phyloP scores from a whole-genome alignment of 2,888 invertebrate genomes.

The Xanthia togata region DNA sequence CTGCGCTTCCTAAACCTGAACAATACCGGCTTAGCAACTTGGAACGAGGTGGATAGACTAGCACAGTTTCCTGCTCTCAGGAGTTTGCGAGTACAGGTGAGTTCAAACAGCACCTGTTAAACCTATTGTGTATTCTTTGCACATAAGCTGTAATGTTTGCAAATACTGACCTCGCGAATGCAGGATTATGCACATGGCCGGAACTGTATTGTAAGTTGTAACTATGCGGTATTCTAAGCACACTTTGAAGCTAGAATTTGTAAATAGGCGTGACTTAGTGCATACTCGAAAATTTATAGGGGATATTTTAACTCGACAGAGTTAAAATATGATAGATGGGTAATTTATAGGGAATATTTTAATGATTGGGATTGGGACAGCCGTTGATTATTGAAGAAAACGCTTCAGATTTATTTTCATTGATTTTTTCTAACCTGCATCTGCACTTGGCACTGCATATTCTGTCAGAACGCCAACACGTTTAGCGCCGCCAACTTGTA shows the following conservation, averaged over 20 bases:
- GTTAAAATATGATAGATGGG: conserved; percentile 41
- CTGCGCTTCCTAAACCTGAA: conserved; percentile 96
- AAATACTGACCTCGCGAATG: conserved; percentile 69
- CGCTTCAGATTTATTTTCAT: conserved; percentile 44
- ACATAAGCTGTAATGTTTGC: conserved; percentile 61
- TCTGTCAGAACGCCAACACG: conserved; percentile 63
- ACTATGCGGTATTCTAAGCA: conserved; percentile 54
- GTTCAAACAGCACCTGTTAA: conserved; percentile 66
- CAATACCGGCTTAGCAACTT: conserved; percentile 94
- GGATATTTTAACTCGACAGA: conserved; percentile 29
- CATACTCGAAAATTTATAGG: conserved; percentile 27
- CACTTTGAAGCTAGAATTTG: conserved; percentile 47
- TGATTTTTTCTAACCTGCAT: conserved; percentile 43
- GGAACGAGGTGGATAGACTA: conserved; percentile 97
- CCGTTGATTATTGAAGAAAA: conserved; percentile 17
- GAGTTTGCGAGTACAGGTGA: conserved; percentile 95
- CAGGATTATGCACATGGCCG: conserved; percentile 72
- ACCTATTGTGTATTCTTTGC: conserved; percentile 56
- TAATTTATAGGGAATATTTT: conserved; percentile 19
- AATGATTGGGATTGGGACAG: conserved; percentile 23
- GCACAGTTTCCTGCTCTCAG: conserved; percentile 95
- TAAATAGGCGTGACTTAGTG: conserved; percentile 46
- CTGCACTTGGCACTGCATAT: conserved; percentile 64
- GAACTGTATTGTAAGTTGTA: conserved; percentile 63
- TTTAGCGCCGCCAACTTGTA: conserved; percentile 63